Conservation (phyloP, 2,888 invertebrate species). For the Diarsia brunnea region DNA sequence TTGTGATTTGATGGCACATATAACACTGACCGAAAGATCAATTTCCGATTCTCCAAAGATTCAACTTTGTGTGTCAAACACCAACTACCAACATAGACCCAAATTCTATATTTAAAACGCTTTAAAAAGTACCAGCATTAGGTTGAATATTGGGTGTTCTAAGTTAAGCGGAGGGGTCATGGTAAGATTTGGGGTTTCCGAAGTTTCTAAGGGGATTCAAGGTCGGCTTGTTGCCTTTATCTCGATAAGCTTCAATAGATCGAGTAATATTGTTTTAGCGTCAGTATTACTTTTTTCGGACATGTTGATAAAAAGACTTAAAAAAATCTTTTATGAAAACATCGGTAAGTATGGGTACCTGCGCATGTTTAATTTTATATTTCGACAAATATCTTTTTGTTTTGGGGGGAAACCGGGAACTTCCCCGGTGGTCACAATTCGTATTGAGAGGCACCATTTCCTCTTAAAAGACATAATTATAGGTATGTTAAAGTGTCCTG, state of each 20-base stretch:
- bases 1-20: slow-evolving; percentile 36
- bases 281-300: slow-evolving; percentile 7
- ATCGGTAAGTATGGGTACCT: too few relatives aligned
- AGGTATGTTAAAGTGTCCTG: not conserved
- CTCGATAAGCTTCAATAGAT: slow-evolving; percentile 29
- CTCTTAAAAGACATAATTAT: too few relatives aligned
- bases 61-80: slow-evolving; percentile 39
- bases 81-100: not conserved
- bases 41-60: slow-evolving; percentile 46
- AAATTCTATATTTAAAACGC: not conserved
- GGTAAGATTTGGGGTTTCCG: not conserved
- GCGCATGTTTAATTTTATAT: not conserved
- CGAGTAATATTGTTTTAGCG: slow-evolving; percentile 22
- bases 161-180: not conserved
- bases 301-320: not conserved
- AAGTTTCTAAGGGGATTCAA: slow-evolving; percentile 34
- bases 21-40: slow-evolving; percentile 52
- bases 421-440: too few relatives aligned
- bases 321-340: not conserved
- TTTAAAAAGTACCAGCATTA: fast-evolving
- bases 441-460: too few relatives aligned
- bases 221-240: slow-evolving; percentile 19
- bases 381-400: too few relatives aligned
- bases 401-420: too few relatives aligned
- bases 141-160: not conserved